These are phyloP conservation scores for Epistrophella euchroma DNA, from an alignment of 2,888 invertebrate genomes.

Conservation along the genomic window DNA sequence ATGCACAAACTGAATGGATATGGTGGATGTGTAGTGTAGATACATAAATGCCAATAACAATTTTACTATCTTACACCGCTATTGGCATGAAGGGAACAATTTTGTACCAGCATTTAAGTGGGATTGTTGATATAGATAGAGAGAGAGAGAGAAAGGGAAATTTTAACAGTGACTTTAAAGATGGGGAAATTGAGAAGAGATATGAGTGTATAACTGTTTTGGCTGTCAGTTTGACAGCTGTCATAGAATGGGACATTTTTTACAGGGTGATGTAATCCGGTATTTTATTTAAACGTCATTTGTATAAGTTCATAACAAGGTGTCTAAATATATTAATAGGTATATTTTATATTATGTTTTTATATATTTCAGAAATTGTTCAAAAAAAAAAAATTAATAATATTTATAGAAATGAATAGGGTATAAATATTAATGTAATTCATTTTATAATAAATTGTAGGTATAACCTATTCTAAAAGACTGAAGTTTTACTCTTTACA, in stretches of 20 bases:
- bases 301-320: neutral
- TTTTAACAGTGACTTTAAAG: slow-evolving; percentile 73
- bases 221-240: slow-evolving; percentile 66
- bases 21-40: slow-evolving; percentile 71
- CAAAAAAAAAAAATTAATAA: no score
- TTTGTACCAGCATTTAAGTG: slow-evolving; percentile 35
- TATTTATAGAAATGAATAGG: no score
- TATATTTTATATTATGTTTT: no score
- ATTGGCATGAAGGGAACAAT: slow-evolving; percentile 35
- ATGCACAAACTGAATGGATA: slow-evolving; percentile 70
- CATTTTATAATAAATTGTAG: no score
- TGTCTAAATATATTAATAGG: no score
- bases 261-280: slow-evolving; percentile 44
- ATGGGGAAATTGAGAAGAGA: slow-evolving; percentile 60
- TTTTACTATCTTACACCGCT: slow-evolving; percentile 51
- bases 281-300: neutral
- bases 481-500: no score
- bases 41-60: slow-evolving; percentile 69
- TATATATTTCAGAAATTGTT: no score
- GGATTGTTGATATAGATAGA: slow-evolving; percentile 19
- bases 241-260: slow-evolving; percentile 26
- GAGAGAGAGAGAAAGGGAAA: slow-evolving; percentile 45
- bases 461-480: no score
- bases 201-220: slow-evolving; percentile 61
- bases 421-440: no score